Evolutionary conservation across 2,888 invertebrate species (phyloP).

Genomic region (Gymnocheta viridis): DNA sequence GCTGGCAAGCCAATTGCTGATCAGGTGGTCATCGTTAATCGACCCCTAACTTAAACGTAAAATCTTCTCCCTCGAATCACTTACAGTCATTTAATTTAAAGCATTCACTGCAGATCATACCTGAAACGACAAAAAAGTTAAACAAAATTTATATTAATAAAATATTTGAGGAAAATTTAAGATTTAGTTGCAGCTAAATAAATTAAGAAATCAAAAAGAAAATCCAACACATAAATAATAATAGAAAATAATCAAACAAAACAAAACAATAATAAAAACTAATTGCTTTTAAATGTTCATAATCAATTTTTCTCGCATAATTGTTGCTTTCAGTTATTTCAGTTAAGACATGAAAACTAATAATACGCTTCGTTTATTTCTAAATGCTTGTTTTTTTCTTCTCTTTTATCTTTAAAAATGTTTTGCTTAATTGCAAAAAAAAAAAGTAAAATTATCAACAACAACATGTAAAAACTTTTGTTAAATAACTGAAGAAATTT

Average conservation of each 20-base stretch:
- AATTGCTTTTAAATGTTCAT: conserved; percentile 44
- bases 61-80: too few species aligned
- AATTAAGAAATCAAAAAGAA: neutral
- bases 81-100: too few species aligned
- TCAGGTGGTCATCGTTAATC: too few species aligned
- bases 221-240: neutral
- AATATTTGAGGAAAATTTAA: neutral
- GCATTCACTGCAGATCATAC: too few species aligned
- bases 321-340: conserved; percentile 46
- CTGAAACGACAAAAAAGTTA: too few species aligned
- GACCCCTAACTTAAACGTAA: too few species aligned
- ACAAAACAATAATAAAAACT: conserved; percentile 5
- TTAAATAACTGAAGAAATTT: conserved; percentile 25
- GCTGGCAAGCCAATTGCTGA: too few species aligned
- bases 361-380: conserved; percentile 53
- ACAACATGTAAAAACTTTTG: neutral
- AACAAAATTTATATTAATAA: neutral
- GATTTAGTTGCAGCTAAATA: neutral
- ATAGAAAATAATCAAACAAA: neutral
- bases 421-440: neutral
- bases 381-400: neutral
- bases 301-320: conserved; percentile 44
- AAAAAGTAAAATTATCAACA: neutral
- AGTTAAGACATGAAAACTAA: conserved; percentile 32
- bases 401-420: neutral